A percentile compares a stretch with the other conserved stretches of the same genome.
These are phyloP conservation scores for Cataglyphis livida DNA, from an alignment of 2,888 invertebrate species.

Conservation along the genomic window DNA sequence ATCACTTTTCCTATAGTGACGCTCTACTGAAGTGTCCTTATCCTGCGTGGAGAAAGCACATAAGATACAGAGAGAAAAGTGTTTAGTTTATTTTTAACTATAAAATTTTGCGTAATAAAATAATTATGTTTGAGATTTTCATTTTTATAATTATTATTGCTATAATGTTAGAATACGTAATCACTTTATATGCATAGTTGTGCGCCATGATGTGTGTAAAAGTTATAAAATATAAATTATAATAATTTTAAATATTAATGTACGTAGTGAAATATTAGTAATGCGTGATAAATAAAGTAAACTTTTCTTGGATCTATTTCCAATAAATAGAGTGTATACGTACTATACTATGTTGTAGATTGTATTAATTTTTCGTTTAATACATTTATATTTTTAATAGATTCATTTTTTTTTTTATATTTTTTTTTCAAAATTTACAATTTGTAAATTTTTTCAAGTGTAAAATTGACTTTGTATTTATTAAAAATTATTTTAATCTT, in stretches of 20 bases:
- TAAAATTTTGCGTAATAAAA: background rate
- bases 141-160: background rate
- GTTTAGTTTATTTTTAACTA: background rate
- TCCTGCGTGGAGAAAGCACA: constrained; percentile 2
- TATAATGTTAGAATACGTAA: background rate
- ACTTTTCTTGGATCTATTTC: background rate
- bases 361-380: background rate
- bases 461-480: background rate
- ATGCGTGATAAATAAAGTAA: background rate
- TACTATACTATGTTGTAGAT: too few species aligned
- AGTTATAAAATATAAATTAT: background rate
- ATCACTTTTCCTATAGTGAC: constrained; percentile 39
- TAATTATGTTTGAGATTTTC: background rate
- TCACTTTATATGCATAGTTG: background rate
- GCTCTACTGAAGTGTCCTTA: constrained; percentile 9
- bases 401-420: background rate
- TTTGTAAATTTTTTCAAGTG: background rate
- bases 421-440: background rate
- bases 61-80: background rate
- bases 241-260: background rate
- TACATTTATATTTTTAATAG: background rate
- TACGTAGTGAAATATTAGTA: background rate
- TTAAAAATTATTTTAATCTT: background rate
- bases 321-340: background rate
- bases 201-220: background rate